phyloP scores from a whole-genome alignment of 2,113 vertebrate genomes.

The Podiceps cristatus region DNA sequence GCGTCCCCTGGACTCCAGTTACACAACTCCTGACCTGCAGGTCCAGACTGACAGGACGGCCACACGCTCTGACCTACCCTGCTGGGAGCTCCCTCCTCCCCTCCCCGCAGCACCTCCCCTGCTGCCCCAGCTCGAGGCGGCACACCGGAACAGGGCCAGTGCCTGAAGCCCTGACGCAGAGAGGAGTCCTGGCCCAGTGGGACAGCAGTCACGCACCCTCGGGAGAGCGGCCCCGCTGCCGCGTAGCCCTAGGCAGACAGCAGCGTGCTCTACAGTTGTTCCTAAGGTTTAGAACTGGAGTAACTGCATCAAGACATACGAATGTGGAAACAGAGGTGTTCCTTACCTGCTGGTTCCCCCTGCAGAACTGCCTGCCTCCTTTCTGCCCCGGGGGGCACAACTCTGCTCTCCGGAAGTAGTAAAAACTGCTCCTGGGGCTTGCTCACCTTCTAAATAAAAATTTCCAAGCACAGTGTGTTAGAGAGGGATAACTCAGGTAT shows the following conservation, averaged over 20 bases:
- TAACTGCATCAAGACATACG: accelerated
- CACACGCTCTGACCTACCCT: accelerated
- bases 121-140: not conserved
- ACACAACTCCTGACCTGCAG: not conserved
- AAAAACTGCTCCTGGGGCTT: not conserved
- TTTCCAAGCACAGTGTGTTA: not conserved
- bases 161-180: accelerated
- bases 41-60: not conserved
- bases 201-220: accelerated
- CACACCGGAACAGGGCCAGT: accelerated
- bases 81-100: not conserved
- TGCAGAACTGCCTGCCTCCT: not conserved
- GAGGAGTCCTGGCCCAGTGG: accelerated
- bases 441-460: not conserved
- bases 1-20: not conserved
- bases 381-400: not conserved
- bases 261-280: accelerated
- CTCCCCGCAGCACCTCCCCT: not conserved
- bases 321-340: not conserved
- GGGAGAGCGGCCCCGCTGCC: accelerated
- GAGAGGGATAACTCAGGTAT: not conserved
- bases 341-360: not conserved
- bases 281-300: too few species aligned
- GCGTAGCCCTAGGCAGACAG: not conserved
- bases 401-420: not conserved